Evolutionary conservation across 2,113 vertebrate species (phyloP), one percentile per base, ranked within the genome.

Genomic region (Lynx canadensis): DNA sequence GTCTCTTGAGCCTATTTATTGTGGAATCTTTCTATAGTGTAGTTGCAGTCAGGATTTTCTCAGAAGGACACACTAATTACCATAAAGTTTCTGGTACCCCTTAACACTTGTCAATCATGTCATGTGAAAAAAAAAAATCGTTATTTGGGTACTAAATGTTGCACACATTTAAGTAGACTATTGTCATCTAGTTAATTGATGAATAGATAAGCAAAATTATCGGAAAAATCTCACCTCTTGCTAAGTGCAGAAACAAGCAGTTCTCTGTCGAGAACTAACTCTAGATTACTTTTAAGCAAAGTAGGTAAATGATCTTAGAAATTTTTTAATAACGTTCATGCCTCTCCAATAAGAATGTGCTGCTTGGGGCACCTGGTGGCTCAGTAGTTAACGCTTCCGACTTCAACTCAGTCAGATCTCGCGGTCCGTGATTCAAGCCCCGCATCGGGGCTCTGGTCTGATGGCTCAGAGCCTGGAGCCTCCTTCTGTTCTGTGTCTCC

Each of bases 261-360:
- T 69, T 96, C 84, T 88, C 55, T 48, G 74, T 80, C 36, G 31
- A 91, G 88, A 92, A 79, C 74, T 88, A 78, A 95, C 68, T 97
- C 95, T 68, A 97, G 91, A 69, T 84, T 27, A 68, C 45, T 15
- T 97, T 94, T 91, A 90, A 86, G 57, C 25, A 52, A 88, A 91
- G 84, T 27, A 92, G 50, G 93, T 68, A 92, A 92, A 93, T 33
- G 93, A 97, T 80, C 63, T 92, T 60, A 23, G 21, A 60, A 7
- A 60, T 60, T 8, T 87, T 89, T 96, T 87, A 95, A 71, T 94
- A 92, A 84, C 69, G 66, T 82, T 95, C 31, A 36, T 95, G n/a
- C 84, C 66, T 74, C 94, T 96, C n/a, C 19, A 48, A 33, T 76
- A 84, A 83, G 29, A 60, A 60, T 15, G 0, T 74, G 29, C 33